Conservation (phyloP, 2,797 vertebrate species). For the Acestrorhynchus altus region DNA sequence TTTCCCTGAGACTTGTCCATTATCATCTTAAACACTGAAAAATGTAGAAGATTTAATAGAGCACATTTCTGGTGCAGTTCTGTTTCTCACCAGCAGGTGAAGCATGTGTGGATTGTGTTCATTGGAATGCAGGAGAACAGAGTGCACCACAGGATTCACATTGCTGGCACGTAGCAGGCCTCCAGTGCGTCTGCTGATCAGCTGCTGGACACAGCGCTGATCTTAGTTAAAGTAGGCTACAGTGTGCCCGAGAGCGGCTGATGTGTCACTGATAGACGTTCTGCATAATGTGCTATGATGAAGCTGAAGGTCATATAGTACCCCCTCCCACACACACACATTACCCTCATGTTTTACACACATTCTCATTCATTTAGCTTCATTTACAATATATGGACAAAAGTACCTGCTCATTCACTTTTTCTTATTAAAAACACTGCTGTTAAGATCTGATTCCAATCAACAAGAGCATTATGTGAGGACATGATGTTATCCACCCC, state of each 20-base stretch:
- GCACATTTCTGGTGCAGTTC: not conserved
- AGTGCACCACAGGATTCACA: not conserved
- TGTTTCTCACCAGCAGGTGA: not conserved
- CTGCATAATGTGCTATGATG: conserved; percentile 17
- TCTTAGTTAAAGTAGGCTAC: conserved; percentile 7
- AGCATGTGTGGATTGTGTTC: not conserved
- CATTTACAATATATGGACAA: no score
- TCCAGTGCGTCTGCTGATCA: conserved; percentile 2
- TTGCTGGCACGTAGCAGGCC: not conserved
- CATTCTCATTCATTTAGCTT: conserved; percentile 24
- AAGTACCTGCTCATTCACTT: no score
- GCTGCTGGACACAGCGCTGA: not conserved
- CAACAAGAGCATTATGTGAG: no score
- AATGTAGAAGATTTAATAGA: not conserved
- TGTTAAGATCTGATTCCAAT: no score
- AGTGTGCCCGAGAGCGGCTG: conserved; percentile 1
- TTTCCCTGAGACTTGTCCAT: no score
- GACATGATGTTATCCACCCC: no score
- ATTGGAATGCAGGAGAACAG: not conserved
- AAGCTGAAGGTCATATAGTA: conserved; percentile 26
- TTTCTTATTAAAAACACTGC: no score
- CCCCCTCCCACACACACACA: not conserved
- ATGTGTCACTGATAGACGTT: conserved; percentile 18
- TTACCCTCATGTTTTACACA: no score
- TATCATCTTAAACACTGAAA: no score